These are phyloP conservation scores for Steromphala cineraria DNA, from an alignment of 2,888 invertebrate genomes.

Conservation along the genomic window DNA sequence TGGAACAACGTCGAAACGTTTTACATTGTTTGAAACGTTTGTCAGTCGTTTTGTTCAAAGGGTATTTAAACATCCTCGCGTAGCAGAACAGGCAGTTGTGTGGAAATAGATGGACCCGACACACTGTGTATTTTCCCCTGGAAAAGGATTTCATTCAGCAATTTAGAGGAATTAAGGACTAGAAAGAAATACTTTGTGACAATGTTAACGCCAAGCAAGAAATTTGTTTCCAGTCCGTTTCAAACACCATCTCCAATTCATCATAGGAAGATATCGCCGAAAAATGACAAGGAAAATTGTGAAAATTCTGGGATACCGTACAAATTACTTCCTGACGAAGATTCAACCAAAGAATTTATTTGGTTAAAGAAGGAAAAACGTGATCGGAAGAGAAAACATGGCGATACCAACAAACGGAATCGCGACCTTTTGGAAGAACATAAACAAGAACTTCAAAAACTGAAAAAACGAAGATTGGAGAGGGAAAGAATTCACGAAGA, in stretches of 20 bases:
- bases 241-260: not conserved
- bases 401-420: not conserved
- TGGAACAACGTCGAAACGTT: too few species aligned
- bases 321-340: not conserved
- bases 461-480: not conserved
- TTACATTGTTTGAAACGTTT: too few species aligned
- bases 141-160: too few species aligned
- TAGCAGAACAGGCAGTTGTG: too few species aligned
- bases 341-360: not conserved
- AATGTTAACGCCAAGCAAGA: slow-evolving; percentile 4
- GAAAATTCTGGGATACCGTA: not conserved
- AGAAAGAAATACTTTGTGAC: not conserved
- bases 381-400: not conserved
- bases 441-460: not conserved
- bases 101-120: too few species aligned
- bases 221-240: not conserved
- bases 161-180: too few species aligned
- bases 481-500: not conserved
- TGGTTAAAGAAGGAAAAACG: not conserved
- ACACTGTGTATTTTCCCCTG: too few species aligned
- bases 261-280: not conserved
- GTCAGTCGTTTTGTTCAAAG: too few species aligned
- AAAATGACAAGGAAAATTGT: not conserved
- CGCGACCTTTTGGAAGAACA: not conserved
- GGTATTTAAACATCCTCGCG: too few species aligned